Evolutionary conservation across 2,888 invertebrate species (phyloP).

Genomic region (Siphonodentalium dalli): DNA sequence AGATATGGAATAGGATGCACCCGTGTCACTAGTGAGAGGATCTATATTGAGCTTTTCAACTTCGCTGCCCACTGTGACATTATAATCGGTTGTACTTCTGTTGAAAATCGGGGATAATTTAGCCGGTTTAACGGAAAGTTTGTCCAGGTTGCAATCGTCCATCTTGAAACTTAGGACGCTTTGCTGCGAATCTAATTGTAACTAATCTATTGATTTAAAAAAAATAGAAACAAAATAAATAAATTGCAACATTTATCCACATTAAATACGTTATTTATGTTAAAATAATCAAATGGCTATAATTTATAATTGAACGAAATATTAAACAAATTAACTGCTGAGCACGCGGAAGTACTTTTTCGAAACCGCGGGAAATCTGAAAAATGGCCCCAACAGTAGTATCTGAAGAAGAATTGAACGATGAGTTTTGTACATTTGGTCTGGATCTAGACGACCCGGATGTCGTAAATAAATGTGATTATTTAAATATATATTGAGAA

Average conservation of each 20-base stretch:
- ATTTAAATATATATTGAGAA: too few species aligned
- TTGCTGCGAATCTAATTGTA: conserved; percentile 33
- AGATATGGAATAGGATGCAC: conserved; percentile 59
- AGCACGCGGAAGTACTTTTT: neutral
- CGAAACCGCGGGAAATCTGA: neutral
- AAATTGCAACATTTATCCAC: too few species aligned
- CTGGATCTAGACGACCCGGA: conserved; percentile 36
- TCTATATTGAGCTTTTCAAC: conserved; percentile 53
- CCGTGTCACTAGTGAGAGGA: conserved; percentile 55
- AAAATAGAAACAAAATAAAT: too few species aligned
- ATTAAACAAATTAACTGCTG: neutral
- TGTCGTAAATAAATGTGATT: conserved; percentile 43
- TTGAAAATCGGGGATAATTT: conserved; percentile 58
- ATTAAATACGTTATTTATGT: neutral
- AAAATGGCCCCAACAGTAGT: conserved; percentile 36
- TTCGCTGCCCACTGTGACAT: conserved; percentile 53
- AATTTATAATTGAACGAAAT: neutral
- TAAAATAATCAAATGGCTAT: neutral
- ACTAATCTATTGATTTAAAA: too few species aligned
- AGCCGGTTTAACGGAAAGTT: conserved; percentile 57
- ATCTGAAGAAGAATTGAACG: conserved; percentile 42
- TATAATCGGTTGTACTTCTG: conserved; percentile 53
- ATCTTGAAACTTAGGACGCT: conserved; percentile 62
- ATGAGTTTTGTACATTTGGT: conserved; percentile 53
- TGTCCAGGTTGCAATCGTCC: conserved; percentile 63